phyloP scores from a whole-genome alignment of 2,797 vertebrate species.

The Acanthurus leucopareius region DNA sequence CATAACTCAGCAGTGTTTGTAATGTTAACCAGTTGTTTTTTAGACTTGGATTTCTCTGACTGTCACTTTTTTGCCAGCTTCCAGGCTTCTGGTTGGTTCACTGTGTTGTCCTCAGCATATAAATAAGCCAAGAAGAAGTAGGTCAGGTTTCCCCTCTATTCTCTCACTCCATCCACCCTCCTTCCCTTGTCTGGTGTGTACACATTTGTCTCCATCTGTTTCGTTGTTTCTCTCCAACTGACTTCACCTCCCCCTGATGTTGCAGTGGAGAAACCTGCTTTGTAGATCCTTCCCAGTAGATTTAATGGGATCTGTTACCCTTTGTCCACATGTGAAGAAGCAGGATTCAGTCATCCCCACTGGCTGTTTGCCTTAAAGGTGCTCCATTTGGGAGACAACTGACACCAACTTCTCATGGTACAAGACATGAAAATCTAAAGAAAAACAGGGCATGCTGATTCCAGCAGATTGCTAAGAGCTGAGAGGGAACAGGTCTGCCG shows the following conservation, averaged over 20 bases:
- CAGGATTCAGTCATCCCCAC: constrained; percentile 16
- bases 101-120: constrained; percentile 65
- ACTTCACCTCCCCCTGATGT: constrained; percentile 31
- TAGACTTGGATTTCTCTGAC: constrained; percentile 25
- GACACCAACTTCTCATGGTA: no score
- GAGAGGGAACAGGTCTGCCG: not conserved
- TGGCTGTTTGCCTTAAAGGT: not conserved
- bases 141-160: constrained; percentile 74
- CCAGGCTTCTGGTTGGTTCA: constrained; percentile 55
- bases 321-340: constrained; percentile 36
- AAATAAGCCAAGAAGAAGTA: constrained; percentile 76
- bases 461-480: no score
- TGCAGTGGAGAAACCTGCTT: constrained; percentile 33
- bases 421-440: no score
- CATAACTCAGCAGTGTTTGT: not conserved
- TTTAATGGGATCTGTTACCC: constrained; percentile 42
- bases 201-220: constrained; percentile 18
- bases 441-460: no score
- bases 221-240: constrained; percentile 9
- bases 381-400: no score
- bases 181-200: constrained; percentile 17
- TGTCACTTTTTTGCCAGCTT: constrained; percentile 60
- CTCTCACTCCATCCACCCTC: constrained; percentile 41
- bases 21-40: constrained; percentile 13
- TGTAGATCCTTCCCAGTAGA: constrained; percentile 46